Evolutionary conservation across 2,888 invertebrate genomes (phyloP).

Genomic region (Epirrhoe alternata): DNA sequence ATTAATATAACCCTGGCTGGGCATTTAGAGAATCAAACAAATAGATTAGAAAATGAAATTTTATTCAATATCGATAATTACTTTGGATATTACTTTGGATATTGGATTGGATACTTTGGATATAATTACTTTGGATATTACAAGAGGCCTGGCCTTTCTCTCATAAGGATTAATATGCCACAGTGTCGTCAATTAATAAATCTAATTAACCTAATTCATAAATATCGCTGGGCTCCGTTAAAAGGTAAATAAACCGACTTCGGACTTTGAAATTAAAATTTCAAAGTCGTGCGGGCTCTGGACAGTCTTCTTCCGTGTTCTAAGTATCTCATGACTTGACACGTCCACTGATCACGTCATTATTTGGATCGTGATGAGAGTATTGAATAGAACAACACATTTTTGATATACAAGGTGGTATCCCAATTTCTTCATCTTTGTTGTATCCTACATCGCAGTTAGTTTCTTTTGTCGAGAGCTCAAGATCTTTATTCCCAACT

Average conservation of each 20-base stretch:
- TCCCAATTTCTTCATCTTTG: neutral
- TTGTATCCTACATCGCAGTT: neutral
- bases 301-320: slow-evolving; percentile 5
- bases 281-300: neutral
- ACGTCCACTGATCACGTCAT: neutral
- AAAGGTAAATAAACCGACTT: neutral
- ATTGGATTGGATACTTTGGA: no score
- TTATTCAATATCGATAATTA: no score
- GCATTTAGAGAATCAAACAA: neutral
- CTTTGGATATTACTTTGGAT: no score
- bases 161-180: slow-evolving; percentile 13
- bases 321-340: slow-evolving; percentile 1
- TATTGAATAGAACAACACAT: neutral
- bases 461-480: no score
- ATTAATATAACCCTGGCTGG: no score
- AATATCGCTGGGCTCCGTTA: slow-evolving; percentile 13
- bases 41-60: no score
- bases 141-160: neutral
- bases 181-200: slow-evolving; percentile 17
- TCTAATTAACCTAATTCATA: slow-evolving; percentile 16
- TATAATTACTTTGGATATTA: neutral
- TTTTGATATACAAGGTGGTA: neutral
- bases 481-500: no score
- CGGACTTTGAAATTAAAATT: slow-evolving; percentile 1
- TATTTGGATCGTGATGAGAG: neutral